Conservation (phyloP, 2,888 invertebrate genomes). For the Drosophila kanekoi region DNA sequence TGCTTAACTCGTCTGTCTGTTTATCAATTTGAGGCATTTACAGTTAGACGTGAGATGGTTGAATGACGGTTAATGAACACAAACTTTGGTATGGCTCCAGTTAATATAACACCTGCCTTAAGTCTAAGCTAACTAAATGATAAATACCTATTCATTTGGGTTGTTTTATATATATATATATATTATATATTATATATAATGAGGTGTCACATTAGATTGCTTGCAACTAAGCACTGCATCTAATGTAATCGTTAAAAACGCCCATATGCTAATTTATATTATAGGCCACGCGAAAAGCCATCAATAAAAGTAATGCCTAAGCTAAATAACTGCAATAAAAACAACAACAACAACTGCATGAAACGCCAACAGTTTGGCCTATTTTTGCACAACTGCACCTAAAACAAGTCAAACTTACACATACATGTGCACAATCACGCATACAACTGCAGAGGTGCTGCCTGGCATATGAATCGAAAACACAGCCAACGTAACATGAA, state of each 20-base stretch:
- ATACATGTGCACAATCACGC: not conserved
- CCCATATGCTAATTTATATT: constrained; percentile 15
- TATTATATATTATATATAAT: not conserved
- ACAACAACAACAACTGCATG: constrained; percentile 42
- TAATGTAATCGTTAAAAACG: constrained; percentile 27
- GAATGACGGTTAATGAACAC: constrained; percentile 52
- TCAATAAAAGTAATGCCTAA: constrained; percentile 42
- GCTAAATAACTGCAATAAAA: constrained; percentile 43
- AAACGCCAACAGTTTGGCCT: constrained; percentile 73
- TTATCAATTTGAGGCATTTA: constrained; percentile 74
- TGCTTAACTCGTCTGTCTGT: constrained; percentile 43
- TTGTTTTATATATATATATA: not conserved
- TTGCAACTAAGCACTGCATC: constrained; percentile 1
- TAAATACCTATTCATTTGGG: not conserved
- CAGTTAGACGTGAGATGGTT: constrained; percentile 59
- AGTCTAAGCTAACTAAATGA: not conserved
- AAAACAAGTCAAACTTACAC: constrained; percentile 45
- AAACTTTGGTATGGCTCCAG: constrained; percentile 41
- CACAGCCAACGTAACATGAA: constrained; percentile 54
- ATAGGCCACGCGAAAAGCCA: constrained; percentile 2
- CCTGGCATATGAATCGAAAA: constrained; percentile 58
- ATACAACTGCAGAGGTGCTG: constrained; percentile 28
- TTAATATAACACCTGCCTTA: constrained; percentile 13
- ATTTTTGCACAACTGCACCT: constrained; percentile 68
- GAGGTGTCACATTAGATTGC: not conserved